Evolutionary conservation across 2,797 vertebrate species (phyloP).

Genomic region (Coluber constrictor): DNA sequence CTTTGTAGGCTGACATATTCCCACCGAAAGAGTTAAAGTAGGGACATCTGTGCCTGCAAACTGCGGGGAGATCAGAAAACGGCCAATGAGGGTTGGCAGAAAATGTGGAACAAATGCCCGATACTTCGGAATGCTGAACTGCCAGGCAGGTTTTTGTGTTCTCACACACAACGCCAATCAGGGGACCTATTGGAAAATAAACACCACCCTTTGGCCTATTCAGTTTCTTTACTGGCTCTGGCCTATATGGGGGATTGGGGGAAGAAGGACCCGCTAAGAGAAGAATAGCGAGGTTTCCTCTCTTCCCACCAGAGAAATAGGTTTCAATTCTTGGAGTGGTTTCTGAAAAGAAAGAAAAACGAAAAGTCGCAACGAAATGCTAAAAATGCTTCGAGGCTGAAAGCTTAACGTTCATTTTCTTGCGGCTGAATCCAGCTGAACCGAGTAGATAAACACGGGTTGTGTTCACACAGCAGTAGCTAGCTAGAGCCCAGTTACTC

Average conservation of each 20-base stretch:
- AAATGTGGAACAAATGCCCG: slow-evolving; percentile 69
- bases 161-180: not conserved
- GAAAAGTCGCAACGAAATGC: not conserved
- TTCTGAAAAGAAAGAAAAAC: not conserved
- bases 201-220: slow-evolving; percentile 22
- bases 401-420: too few species aligned
- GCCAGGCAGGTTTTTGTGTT: slow-evolving; percentile 46
- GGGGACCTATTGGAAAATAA: not conserved
- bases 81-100: slow-evolving; percentile 75
- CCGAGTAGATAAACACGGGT: not conserved
- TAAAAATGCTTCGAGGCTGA: not conserved
- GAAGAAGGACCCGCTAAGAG: not conserved
- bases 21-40: slow-evolving; percentile 70
- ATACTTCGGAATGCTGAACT: slow-evolving; percentile 72
- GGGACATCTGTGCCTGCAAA: slow-evolving; percentile 74
- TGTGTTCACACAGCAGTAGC: not conserved
- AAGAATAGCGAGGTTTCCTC: not conserved
- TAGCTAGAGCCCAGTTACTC: not conserved
- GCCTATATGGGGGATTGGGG: not conserved
- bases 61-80: slow-evolving; percentile 66
- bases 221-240: slow-evolving; percentile 38
- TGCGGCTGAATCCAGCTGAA: not conserved
- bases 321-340: not conserved
- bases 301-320: not conserved
- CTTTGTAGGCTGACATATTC: slow-evolving; percentile 66